Conservation (phyloP, 2,113 vertebrate species). For the Nestor notabilis region DNA sequence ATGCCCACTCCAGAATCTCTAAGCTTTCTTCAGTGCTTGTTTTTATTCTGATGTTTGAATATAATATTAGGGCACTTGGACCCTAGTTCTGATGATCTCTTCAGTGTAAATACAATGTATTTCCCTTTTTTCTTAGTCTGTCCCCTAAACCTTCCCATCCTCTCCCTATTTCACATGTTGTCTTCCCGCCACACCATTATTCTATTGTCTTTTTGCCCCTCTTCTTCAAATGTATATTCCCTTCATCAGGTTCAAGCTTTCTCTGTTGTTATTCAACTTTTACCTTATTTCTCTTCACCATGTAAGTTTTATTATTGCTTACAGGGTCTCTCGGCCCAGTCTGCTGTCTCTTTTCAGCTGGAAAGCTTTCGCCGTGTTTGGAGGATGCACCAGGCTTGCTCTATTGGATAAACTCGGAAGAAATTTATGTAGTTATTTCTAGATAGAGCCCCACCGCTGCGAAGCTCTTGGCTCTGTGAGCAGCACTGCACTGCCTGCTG, state of each 20-base stretch:
- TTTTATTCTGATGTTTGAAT: neutral
- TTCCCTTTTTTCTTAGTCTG: neutral
- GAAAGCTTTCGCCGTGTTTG: neutral
- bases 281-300: neutral
- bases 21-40: neutral
- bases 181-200: neutral
- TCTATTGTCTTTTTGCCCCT: neutral
- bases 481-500: neutral
- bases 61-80: neutral
- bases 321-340: neutral
- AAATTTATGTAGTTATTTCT: neutral
- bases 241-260: neutral
- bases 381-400: neutral
- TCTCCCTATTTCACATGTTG: neutral
- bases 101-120: neutral
- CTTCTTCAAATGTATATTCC: neutral
- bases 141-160: neutral
- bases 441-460: rapidly evolving
- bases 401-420: neutral
- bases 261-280: neutral
- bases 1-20: neutral
- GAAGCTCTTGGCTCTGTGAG: neutral
- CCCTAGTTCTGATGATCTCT: neutral
- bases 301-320: neutral
- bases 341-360: neutral